phyloP scores from a whole-genome alignment of 2,113 vertebrate genomes.

The Oxygymnocypris stewartii region DNA sequence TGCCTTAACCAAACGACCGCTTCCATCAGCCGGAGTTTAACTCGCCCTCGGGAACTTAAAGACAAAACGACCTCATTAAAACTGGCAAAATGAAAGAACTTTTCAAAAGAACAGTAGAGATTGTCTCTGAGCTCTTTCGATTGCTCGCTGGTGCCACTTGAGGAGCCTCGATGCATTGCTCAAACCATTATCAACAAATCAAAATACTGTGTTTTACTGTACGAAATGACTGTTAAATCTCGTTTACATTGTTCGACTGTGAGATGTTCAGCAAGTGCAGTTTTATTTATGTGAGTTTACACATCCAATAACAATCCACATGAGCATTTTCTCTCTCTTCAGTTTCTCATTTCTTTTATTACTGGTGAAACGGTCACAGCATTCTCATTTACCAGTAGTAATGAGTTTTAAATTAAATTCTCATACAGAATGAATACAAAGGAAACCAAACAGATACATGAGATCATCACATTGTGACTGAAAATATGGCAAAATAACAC shows the following conservation, averaged over 20 bases:
- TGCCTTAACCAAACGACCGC: neutral
- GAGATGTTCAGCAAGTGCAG: neutral
- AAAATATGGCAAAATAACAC: slow-evolving; percentile 6
- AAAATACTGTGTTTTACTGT: neutral
- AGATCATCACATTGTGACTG: slow-evolving; percentile 2
- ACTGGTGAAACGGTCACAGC: slow-evolving; percentile 28
- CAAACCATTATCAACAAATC: slow-evolving; percentile 1
- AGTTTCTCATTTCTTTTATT: slow-evolving; percentile 31
- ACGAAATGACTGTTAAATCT: neutral
- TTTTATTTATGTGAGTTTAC: slow-evolving; percentile 28
- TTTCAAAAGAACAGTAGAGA: neutral
- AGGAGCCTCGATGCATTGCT: neutral
- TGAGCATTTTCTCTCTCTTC: slow-evolving; percentile 11
- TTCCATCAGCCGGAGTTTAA: neutral
- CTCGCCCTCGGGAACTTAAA: slow-evolving; percentile 3
- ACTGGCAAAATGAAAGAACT: neutral
- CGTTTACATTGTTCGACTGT: neutral
- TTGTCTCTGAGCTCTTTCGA: slow-evolving; percentile 1
- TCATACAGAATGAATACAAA: slow-evolving; percentile 6
- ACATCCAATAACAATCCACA: slow-evolving; percentile 20
- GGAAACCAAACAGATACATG: slow-evolving; percentile 8
- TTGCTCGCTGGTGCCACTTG: neutral
- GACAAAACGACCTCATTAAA: slow-evolving; percentile 21
- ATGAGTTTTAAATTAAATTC: slow-evolving; percentile 37
- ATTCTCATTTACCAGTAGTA: slow-evolving; percentile 36